These are phyloP conservation scores for Oconnorella tubifera DNA, from an alignment of 2,888 invertebrate genomes.

Conservation along the genomic window DNA sequence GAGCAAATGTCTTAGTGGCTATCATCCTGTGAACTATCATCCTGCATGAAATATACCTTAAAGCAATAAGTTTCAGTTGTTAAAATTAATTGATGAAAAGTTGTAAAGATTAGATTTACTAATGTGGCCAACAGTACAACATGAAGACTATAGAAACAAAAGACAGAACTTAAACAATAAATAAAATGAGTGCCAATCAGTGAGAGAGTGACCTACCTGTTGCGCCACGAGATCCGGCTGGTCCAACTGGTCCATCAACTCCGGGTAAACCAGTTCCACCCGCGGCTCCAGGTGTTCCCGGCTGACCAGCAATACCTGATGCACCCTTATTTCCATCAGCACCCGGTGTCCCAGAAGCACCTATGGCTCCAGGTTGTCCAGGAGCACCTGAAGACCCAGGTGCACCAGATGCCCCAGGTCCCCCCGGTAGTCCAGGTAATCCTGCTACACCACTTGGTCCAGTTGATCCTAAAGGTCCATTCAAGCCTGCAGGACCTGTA, in stretches of 20 bases:
- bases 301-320: conserved; percentile 18
- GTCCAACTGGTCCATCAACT: conserved; percentile 2
- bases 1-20: no score
- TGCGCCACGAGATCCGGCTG: not conserved
- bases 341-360: conserved; percentile 14
- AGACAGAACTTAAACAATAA: no score
- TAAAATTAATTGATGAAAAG: no score
- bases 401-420: conserved; percentile 11
- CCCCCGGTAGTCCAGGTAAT: conserved; percentile 5
- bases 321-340: conserved; percentile 8
- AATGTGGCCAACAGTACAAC: no score
- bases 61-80: no score
- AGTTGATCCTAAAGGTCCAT: not conserved
- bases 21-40: no score
- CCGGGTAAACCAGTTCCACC: conserved; percentile 22
- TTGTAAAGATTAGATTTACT: no score
- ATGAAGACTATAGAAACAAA: no score
- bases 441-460: not conserved
- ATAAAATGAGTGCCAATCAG: no score
- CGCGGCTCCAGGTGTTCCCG: conserved; percentile 23
- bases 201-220: no score
- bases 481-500: not conserved
- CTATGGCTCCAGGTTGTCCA: conserved; percentile 20
- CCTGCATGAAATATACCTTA: no score
- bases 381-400: conserved; percentile 11